A percentile compares a stretch with the other conserved stretches of the same genome.
phyloP scores from a whole-genome alignment of 2,888 invertebrate genomes.

The Tenthredo notha region DNA sequence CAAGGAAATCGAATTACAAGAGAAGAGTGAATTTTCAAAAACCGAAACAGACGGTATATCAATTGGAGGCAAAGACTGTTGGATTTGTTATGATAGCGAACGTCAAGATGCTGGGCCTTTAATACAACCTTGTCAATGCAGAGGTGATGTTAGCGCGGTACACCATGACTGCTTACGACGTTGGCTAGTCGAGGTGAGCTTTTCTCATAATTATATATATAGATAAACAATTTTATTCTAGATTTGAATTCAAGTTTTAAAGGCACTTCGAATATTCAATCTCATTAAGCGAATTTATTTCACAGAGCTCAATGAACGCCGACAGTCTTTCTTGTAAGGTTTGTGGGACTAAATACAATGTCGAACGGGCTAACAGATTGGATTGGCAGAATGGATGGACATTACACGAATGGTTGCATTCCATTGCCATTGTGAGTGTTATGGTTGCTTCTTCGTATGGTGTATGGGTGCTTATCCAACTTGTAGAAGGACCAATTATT shows the following conservation, averaged over 20 bases:
- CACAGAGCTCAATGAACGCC: constrained; percentile 84
- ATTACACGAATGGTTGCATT: constrained; percentile 91
- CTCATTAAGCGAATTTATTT: constrained; percentile 38
- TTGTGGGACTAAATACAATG: constrained; percentile 90
- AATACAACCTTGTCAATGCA: constrained; percentile 94
- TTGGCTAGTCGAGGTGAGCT: constrained; percentile 91
- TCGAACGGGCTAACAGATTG: constrained; percentile 87
- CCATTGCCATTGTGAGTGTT: constrained; percentile 87
- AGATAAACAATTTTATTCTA: background rate
- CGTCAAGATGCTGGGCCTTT: constrained; percentile 87
- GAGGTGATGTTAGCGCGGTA: constrained; percentile 95
- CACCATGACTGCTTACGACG: constrained; percentile 94
- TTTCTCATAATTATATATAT: background rate
- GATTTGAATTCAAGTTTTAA: background rate
- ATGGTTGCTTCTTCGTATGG: constrained; percentile 89
- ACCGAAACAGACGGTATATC: constrained; percentile 79
- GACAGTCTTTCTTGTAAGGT: constrained; percentile 90
- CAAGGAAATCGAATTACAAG: constrained; percentile 74
- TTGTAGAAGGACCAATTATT: constrained; percentile 88
- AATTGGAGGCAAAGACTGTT: constrained; percentile 87
- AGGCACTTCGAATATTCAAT: constrained; percentile 28
- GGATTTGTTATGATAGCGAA: constrained; percentile 95
- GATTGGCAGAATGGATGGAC: constrained; percentile 93
- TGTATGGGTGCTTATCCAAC: constrained; percentile 90
- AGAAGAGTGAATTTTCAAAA: constrained; percentile 65